Conservation (phyloP, 1,140 invertebrate species). For the Linepithema humile region DNA sequence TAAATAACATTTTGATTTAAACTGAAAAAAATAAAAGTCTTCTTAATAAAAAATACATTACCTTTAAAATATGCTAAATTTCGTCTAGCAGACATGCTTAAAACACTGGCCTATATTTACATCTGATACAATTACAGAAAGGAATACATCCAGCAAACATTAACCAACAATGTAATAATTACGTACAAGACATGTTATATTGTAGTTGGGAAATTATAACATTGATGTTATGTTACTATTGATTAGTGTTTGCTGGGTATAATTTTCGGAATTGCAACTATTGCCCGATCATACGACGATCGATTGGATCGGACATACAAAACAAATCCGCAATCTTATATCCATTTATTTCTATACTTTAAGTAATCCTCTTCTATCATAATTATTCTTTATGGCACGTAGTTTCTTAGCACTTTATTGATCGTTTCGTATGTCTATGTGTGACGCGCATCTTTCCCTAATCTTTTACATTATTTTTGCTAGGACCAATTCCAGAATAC, state of each 20-base stretch:
- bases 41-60: background rate
- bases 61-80: background rate
- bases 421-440: background rate
- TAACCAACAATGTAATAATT: too few species aligned
- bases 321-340: background rate
- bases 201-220: too few species aligned
- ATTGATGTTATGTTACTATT: too few species aligned
- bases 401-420: conserved; percentile 23
- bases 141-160: too few species aligned
- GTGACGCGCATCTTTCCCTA: background rate
- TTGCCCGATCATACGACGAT: background rate
- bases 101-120: conserved; percentile 46
- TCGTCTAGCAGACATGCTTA: background rate
- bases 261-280: background rate
- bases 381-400: conserved; percentile 46
- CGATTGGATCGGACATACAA: background rate
- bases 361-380: background rate
- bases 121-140: background rate
- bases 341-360: background rate
- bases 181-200: too few species aligned
- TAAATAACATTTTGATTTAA: conserved; percentile 42
- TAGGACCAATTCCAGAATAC: background rate
- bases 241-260: too few species aligned
- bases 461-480: background rate
- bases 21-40: background rate